phyloP scores from a whole-genome alignment of 2,797 vertebrate genomes.

The Cephalopachus bancanus region DNA sequence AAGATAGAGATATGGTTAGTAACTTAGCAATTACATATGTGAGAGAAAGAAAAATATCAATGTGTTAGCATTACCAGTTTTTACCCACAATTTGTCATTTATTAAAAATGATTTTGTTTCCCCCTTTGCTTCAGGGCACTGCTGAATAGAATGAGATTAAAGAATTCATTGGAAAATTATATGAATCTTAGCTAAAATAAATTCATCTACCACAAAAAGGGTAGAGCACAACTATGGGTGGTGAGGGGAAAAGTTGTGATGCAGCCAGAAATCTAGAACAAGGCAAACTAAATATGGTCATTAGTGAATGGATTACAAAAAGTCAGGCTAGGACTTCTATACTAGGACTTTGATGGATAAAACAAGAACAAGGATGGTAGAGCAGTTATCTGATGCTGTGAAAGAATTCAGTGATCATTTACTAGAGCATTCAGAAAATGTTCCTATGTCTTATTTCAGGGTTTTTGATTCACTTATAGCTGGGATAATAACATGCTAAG shows the following conservation, averaged over 20 bases:
- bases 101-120: not conserved
- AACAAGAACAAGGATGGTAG: not conserved
- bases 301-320: not conserved
- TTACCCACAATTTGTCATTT: not conserved
- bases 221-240: not conserved
- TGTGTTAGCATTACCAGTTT: not conserved
- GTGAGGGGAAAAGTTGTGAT: not conserved
- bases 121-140: not conserved
- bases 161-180: not conserved
- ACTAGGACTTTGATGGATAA: not conserved
- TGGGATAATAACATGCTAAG: not conserved
- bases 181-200: not conserved
- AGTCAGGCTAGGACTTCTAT: not conserved
- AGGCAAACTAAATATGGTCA: not conserved
- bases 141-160: not conserved
- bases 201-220: not conserved
- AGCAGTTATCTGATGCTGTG: not conserved
- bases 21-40: not conserved
- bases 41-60: not conserved
- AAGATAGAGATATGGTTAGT: not conserved
- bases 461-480: not conserved
- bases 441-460: not conserved
- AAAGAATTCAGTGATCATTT: not conserved
- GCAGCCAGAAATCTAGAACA: not conserved
- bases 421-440: not conserved